phyloP scores from a whole-genome alignment of 2,797 vertebrate genomes.

The Dermochelys coriacea region DNA sequence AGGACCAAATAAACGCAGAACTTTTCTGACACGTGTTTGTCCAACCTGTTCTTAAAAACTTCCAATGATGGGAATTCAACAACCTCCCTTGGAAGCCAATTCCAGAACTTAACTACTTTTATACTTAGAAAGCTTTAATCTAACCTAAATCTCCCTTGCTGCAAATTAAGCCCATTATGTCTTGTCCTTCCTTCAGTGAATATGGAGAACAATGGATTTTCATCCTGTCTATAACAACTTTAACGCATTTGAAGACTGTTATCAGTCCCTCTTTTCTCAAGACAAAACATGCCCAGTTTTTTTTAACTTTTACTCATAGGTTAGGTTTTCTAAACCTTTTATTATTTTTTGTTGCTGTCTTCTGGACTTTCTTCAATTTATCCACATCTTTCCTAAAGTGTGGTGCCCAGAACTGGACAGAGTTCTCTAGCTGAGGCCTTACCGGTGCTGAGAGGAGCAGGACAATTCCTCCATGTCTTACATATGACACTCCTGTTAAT shows the following conservation, averaged over 20 bases:
- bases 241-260: background rate
- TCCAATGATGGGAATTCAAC: background rate
- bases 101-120: background rate
- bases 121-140: background rate
- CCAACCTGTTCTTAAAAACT: background rate
- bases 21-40: background rate
- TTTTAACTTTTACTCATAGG: background rate
- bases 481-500: background rate
- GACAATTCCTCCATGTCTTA: background rate
- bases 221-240: background rate
- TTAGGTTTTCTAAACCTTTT: background rate
- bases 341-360: background rate
- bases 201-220: background rate
- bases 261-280: background rate
- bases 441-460: background rate
- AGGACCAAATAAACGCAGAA: background rate
- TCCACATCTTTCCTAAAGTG: background rate
- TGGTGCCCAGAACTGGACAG: background rate
- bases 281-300: background rate
- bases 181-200: background rate
- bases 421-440: background rate
- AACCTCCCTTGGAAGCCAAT: background rate
- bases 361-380: background rate
- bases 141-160: background rate
- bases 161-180: background rate